Conservation (phyloP, 2,797 vertebrate species). For the Manis crassicaudata region DNA sequence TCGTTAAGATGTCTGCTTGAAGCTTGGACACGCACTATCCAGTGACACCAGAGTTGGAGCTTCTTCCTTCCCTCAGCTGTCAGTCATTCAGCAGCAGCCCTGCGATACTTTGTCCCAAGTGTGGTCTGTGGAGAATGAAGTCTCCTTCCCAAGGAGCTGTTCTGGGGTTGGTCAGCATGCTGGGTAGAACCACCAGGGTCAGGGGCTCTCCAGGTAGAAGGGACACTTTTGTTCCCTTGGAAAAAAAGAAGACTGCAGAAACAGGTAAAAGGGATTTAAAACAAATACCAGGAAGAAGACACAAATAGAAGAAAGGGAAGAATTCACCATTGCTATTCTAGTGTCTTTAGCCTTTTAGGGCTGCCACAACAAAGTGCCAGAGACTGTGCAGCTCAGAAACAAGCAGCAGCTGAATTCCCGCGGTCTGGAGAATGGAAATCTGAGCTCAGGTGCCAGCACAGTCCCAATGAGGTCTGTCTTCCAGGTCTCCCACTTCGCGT, state of each 20-base stretch:
- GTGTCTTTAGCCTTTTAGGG: neutral
- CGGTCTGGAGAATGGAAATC: neutral
- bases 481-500: neutral
- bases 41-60: neutral
- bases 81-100: neutral
- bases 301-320: neutral
- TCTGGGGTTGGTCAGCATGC: neutral
- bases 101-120: neutral
- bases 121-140: neutral
- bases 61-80: neutral
- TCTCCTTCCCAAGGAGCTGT: neutral
- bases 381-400: neutral
- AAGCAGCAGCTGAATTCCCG: neutral
- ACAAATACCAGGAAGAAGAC: neutral
- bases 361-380: neutral
- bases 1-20: neutral
- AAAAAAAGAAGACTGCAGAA: neutral
- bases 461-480: neutral
- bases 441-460: neutral
- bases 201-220: neutral
- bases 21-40: neutral
- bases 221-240: neutral
- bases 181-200: neutral
- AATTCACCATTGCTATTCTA: neutral
- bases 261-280: neutral